A percentile compares a stretch with the other conserved stretches of the same genome.
Conservation (phyloP, 2,113 vertebrate species). For the Tachuris rubrigastra region DNA sequence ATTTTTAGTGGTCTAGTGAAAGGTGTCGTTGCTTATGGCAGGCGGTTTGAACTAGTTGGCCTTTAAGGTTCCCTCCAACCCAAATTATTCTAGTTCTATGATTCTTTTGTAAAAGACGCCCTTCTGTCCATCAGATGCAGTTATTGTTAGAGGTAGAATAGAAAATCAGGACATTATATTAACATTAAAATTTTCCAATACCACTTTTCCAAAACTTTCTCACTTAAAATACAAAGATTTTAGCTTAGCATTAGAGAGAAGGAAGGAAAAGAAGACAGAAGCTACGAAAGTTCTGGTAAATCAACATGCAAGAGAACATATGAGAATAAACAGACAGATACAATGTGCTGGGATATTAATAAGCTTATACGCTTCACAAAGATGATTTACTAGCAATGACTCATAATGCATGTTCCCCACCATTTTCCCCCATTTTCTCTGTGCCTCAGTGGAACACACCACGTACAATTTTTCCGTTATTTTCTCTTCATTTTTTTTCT, state of each 20-base stretch:
- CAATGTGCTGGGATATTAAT: not conserved
- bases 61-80: not conserved
- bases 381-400: not conserved
- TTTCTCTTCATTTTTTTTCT: not conserved
- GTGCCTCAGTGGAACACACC: not conserved
- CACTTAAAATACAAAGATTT: not conserved
- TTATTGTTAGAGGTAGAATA: not conserved
- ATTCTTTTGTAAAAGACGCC: fast-evolving
- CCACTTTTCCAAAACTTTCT: not conserved
- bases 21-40: not conserved
- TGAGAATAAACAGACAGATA: not conserved
- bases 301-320: not conserved
- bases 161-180: not conserved
- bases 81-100: not conserved
- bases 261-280: not conserved
- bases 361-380: not conserved
- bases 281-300: not conserved
- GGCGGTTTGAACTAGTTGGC: not conserved
- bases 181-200: not conserved
- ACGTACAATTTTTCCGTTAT: not conserved
- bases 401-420: not conserved
- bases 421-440: not conserved
- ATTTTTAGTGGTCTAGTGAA: not conserved
- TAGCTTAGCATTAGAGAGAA: not conserved
- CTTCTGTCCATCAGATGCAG: not conserved